Base-by-base conservation (phyloP, 1,140 invertebrate genomes). In the Centruroides vittatus region DNA sequence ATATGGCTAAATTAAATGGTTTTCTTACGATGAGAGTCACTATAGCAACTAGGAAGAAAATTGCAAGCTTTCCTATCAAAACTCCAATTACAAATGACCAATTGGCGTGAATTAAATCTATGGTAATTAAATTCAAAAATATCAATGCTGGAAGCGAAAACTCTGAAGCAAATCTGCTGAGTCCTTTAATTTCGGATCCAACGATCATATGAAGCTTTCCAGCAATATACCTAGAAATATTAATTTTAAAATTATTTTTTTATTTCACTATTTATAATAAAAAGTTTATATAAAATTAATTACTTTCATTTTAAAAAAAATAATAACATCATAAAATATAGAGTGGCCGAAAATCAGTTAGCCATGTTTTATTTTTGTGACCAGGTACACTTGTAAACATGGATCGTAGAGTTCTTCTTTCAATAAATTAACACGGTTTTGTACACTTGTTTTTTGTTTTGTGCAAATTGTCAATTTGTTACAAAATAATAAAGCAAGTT, bases 151-250 rank as follows among this genome's bases (percentile, higher is more conserved):
- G 93, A 47, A 98, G 71, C 12, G 91, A 86, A 78, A 97, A 97
- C 47, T 86, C 93, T n/a, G 90, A 89, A 0, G 96, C 88, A 79
- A 95, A 97, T 56, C 86, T 89, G 54, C 88, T 89, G 52, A 98
- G 79, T 4, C 93, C 93, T 75, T 89, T 89, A n/a, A 86, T 82
- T 76, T 96, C 92, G 13, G 79, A 79, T 71, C 85, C 82, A 58
- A 86, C 83, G 3, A 98, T 89, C 36, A 93, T 72, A 68, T 88
- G 86, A 51, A 87, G 78, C 60, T 90, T 80, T 7, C 93, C 92
- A 61, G 93, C 89, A 12, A 93, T 73, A 73, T 95, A 97, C 13
- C 64, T 65, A 23, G 5, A 53, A 12, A 12, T 34, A 51, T 34
- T 3, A 53, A 23, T 53, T 53, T 41, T 41, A 41, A 23, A 23